Conservation (phyloP, 2,797 vertebrate species). For the Manis crassicaudata region DNA sequence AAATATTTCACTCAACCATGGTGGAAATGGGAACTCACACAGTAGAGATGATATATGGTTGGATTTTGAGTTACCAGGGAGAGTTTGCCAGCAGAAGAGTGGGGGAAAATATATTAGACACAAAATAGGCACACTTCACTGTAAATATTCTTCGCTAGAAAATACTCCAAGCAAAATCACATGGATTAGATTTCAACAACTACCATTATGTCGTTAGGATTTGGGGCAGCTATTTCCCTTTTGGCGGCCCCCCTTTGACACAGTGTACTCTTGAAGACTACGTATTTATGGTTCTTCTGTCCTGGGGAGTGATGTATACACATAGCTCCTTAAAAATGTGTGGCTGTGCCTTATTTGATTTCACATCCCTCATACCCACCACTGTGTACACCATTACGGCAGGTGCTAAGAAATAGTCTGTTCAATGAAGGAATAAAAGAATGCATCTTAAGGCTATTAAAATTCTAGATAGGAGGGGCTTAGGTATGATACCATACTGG, state of each 20-base stretch:
- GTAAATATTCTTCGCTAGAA: background rate
- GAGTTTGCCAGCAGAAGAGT: background rate
- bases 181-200: background rate
- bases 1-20: background rate
- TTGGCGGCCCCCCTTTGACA: background rate
- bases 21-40: background rate
- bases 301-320: background rate
- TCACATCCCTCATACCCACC: background rate
- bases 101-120: background rate
- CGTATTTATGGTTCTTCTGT: background rate
- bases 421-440: background rate
- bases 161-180: background rate
- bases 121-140: background rate
- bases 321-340: background rate
- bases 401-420: background rate
- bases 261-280: background rate
- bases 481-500: background rate
- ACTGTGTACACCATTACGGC: accelerated
- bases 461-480: background rate
- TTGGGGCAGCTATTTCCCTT: background rate
- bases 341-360: background rate
- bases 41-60: background rate
- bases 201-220: background rate
- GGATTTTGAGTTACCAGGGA: background rate
- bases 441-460: background rate